Percentiles rank a stretch among this genome's conserved stretches.
These are phyloP conservation scores for Dermolepida albohirtum DNA, from an alignment of 2,888 invertebrate genomes.

Conservation along the genomic window DNA sequence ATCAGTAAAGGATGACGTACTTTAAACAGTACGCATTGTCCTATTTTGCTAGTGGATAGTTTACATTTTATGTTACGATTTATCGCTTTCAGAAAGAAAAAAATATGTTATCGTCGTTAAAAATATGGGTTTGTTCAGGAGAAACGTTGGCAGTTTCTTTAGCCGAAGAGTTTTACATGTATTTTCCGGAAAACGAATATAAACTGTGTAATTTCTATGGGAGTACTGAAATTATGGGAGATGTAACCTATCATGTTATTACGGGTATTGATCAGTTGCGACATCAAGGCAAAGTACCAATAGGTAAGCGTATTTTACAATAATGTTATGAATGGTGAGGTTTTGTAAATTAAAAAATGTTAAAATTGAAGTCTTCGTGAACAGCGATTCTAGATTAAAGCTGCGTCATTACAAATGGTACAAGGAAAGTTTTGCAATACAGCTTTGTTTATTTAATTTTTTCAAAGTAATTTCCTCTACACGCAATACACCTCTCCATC, in stretches of 20 bases:
- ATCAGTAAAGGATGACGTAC: background rate
- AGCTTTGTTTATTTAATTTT: too few species aligned
- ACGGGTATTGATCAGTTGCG: slow-evolving; percentile 72
- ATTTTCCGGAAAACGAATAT: slow-evolving; percentile 75
- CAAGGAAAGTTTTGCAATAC: too few species aligned
- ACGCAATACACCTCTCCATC: too few species aligned
- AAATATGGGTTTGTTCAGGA: slow-evolving; percentile 89
- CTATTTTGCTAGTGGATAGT: background rate
- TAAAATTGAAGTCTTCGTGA: too few species aligned
- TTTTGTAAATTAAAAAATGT: too few species aligned
- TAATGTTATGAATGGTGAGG: too few species aligned
- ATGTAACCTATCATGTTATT: slow-evolving; percentile 84
- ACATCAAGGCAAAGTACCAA: slow-evolving; percentile 78
- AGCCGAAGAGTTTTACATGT: slow-evolving; percentile 80
- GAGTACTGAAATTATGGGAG: slow-evolving; percentile 92
- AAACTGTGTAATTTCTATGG: slow-evolving; percentile 90
- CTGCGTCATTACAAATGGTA: too few species aligned
- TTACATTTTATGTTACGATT: background rate
- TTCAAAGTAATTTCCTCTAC: too few species aligned
- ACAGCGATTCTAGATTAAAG: too few species aligned
- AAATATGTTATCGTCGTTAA: slow-evolving; percentile 70
- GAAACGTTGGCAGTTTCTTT: slow-evolving; percentile 80
- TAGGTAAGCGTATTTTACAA: too few species aligned
- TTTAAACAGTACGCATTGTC: background rate
- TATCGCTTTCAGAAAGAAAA: slow-evolving; percentile 64